phyloP scores from a whole-genome alignment of 2,888 invertebrate species.

The Lordiphosa andalusiaca region DNA sequence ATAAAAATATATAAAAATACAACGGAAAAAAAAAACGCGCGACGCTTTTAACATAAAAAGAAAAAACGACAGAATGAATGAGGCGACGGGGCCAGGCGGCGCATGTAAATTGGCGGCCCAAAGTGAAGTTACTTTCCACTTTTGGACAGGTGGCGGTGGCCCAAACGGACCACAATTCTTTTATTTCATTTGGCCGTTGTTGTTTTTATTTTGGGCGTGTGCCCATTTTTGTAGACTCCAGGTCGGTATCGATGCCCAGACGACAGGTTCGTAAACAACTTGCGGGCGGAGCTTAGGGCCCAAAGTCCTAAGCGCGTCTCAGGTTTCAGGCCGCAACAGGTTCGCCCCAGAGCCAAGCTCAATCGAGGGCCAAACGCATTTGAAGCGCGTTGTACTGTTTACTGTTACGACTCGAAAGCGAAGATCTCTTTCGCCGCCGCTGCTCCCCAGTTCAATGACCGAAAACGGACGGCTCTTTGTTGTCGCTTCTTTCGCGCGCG shows the following conservation, averaged over 20 bases:
- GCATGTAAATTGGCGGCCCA: conserved; percentile 62
- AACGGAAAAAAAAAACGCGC: conserved; percentile 54
- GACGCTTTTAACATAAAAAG: conserved; percentile 63
- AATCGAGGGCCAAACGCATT: conserved; percentile 32
- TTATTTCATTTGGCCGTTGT: conserved; percentile 7
- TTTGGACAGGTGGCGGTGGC: conserved; percentile 58
- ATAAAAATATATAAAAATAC: conserved; percentile 43
- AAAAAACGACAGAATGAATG: conserved; percentile 26
- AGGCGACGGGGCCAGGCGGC: conserved; percentile 29
- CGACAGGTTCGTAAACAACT: conserved; percentile 41
- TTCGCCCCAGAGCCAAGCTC: conserved; percentile 16
- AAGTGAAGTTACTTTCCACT: conserved; percentile 64
- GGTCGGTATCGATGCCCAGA: conserved; percentile 2
- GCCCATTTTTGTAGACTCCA: conserved; percentile 23
- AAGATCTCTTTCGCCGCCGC: conserved; percentile 46
- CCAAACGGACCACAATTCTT: conserved; percentile 43
- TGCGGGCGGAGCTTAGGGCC: conserved; percentile 40
- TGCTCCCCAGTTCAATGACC: conserved; percentile 60
- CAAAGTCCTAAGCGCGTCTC: conserved; percentile 33
- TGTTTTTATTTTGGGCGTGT: conserved; percentile 27
- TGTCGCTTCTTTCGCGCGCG: conserved; percentile 71
- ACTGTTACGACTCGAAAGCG: conserved; percentile 60
- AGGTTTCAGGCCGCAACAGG: conserved; percentile 25
- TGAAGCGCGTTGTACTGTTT: conserved; percentile 54
- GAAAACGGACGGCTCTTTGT: conserved; percentile 59